A percentile compares a stretch with the other conserved stretches of the same genome.
Evolutionary conservation across 2,888 invertebrate species (phyloP).

Genomic region (Oxytorus armatus): DNA sequence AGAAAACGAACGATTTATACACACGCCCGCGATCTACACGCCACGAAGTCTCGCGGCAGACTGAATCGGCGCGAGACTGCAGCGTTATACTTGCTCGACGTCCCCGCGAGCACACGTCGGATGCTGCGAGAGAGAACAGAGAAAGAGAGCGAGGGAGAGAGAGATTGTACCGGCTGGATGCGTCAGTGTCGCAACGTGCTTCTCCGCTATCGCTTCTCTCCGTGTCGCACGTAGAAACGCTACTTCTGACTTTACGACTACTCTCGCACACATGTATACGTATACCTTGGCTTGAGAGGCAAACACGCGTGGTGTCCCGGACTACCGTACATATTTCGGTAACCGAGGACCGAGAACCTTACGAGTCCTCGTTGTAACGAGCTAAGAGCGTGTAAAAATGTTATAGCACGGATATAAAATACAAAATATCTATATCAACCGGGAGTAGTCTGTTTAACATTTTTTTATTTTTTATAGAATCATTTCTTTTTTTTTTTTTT

Average conservation of each 20-base stretch:
- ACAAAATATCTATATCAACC: too few species aligned
- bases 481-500: too few species aligned
- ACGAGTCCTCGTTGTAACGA: constrained; percentile 16
- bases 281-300: too few species aligned
- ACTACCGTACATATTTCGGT: too few species aligned
- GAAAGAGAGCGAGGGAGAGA: constrained; percentile 39
- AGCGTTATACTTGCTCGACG: constrained; percentile 39
- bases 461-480: too few species aligned
- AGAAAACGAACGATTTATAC: constrained; percentile 7
- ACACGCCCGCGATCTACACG: constrained; percentile 54
- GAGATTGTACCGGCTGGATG: constrained; percentile 68
- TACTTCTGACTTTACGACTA: constrained; percentile 41
- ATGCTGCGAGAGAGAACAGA: constrained; percentile 61
- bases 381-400: too few species aligned
- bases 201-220: constrained; percentile 46
- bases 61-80: constrained; percentile 66
- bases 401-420: too few species aligned
- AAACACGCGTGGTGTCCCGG: constrained; percentile 3
- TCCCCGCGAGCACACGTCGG: constrained; percentile 56
- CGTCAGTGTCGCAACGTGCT: constrained; percentile 70
- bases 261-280: constrained; percentile 20
- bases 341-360: too few species aligned
- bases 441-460: too few species aligned
- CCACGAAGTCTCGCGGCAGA: constrained; percentile 72
- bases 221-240: constrained; percentile 21